Percentiles rank a stretch among this genome's conserved stretches.
phyloP scores from a whole-genome alignment of 2,888 invertebrate genomes.

The Drosophila pseudotakahashii region DNA sequence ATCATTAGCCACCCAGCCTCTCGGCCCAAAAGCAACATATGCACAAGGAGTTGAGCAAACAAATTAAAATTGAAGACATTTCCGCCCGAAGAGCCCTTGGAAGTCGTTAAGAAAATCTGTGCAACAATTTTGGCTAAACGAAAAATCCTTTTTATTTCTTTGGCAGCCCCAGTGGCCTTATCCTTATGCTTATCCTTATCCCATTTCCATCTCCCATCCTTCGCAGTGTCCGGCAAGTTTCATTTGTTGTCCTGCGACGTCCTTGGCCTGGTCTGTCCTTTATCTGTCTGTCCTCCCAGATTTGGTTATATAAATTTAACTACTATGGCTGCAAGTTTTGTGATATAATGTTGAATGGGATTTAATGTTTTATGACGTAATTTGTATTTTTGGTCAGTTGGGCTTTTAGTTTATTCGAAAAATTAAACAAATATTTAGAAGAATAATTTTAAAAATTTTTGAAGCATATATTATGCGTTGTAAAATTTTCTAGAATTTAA shows the following conservation, averaged over 20 bases:
- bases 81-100: slow-evolving; percentile 36
- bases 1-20: slow-evolving; percentile 72
- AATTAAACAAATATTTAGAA: too few relatives aligned
- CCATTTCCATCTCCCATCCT: slow-evolving; percentile 6
- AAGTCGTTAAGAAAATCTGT: slow-evolving; percentile 75
- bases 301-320: slow-evolving; percentile 44
- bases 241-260: background rate
- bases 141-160: slow-evolving; percentile 30
- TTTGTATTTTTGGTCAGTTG: background rate
- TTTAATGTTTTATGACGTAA: background rate
- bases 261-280: slow-evolving; percentile 14
- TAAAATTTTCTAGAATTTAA: too few relatives aligned
- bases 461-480: too few relatives aligned
- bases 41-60: slow-evolving; percentile 61
- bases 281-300: slow-evolving; percentile 13
- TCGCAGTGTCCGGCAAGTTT: slow-evolving; percentile 5
- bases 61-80: slow-evolving; percentile 64
- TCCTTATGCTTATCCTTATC: slow-evolving; percentile 14
- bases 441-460: too few relatives aligned
- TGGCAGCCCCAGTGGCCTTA: slow-evolving; percentile 23
- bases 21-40: slow-evolving; percentile 50
- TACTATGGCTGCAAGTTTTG: slow-evolving; percentile 56
- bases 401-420: too few relatives aligned
- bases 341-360: slow-evolving; percentile 43
- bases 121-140: slow-evolving; percentile 45